Evolutionary conservation across 1,140 invertebrate genomes (phyloP), one percentile per base, ranked within the genome.

Genomic region (Philaenus spumarius): DNA sequence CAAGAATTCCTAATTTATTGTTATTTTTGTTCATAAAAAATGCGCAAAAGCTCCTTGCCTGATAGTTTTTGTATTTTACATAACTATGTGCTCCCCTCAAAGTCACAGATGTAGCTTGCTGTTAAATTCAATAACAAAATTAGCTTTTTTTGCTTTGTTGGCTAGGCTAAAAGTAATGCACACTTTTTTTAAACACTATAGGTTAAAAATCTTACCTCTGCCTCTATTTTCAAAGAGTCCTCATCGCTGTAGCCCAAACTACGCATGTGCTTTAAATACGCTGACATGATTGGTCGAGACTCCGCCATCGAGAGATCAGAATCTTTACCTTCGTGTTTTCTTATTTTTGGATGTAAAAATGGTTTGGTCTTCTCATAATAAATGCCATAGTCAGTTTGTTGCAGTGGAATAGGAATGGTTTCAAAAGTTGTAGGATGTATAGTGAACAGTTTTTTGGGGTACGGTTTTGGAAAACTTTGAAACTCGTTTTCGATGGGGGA

Each of bases 181-280:
- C n/a, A n/a, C n/a, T n/a, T n/a, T n/a, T n/a, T n/a, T n/a, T n/a
- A n/a, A n/a, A n/a, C n/a, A n/a, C n/a, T n/a, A n/a, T n/a, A n/a
- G n/a, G n/a, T n/a, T n/a, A n/a, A n/a, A n/a, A n/a, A n/a, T n/a
- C 75, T 71, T 62, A 77, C 75, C 74, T 77, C 76, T 61, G 75
- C 80, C 47, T 84, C 81, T 48, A 78, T 74, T 46, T 80, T 79
- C 65, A 82, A 64, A 1, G 80, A 77, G 39, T 84, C 82, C 61
- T 78, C 77, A 62, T 83, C 81, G 35, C 73, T 74, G 50, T 77
- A 73, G 24, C 80, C 78, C 71, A 84, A 75, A 65, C 77, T 85
- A 67, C 83, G 77, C 75, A 86, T 86, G 67, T 90, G 84, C 70
- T 90, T 90, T 70, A 92, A 74, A 72, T 91, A 90, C 1, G 88